Base-by-base conservation (phyloP, 2,797 vertebrate genomes). In the Eulemur rubriventer region DNA sequence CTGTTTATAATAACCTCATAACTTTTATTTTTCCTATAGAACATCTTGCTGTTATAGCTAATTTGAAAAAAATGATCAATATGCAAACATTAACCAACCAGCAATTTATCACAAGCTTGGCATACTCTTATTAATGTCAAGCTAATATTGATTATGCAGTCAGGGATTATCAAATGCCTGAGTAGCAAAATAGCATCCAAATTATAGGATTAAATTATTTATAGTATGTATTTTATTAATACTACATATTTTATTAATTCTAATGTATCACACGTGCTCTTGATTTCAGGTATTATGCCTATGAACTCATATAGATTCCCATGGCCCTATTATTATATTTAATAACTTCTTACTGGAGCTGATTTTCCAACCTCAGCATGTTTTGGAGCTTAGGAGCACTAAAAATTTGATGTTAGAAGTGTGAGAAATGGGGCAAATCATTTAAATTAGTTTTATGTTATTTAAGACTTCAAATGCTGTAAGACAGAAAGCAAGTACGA, bases 391-490 rank as follows among this genome's bases (percentile, higher is more conserved):
- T 92, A 84, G 57, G 11, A 78, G 2, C 7, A 22, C 20, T 78
- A 82, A 96, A 78, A 63, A 30, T 13, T 76, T 91, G 43, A 55
- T 78, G 48, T 46, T 63, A 59, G 67, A 89, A 91, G 7, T 70
- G 1, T 91, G 89, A 65, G 73, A 93, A 91, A 70, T 11, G 79
- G n/a, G 6, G 22, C n/a, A 73, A 46, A 33, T 61, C 30, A 69
- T 59, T 79, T 79, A 75, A 79, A 55, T 95, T 88, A 81, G 24
- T 63, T 97, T 83, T 88, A n/a, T 81, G 52, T 82, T 92, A 73
- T 69, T 95, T 93, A 95, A 84, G 41, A 38, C 50, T 73, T 20
- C 46, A 67, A 89, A 63, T 89, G 55, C 43, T 48, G 0, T 79
- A 75, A 80, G 41, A 76, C 52, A 88, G 83, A 83, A 85, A 61